Evolutionary conservation across 2,113 vertebrate genomes (phyloP).

Genomic region (Leucoraja erinaceus): DNA sequence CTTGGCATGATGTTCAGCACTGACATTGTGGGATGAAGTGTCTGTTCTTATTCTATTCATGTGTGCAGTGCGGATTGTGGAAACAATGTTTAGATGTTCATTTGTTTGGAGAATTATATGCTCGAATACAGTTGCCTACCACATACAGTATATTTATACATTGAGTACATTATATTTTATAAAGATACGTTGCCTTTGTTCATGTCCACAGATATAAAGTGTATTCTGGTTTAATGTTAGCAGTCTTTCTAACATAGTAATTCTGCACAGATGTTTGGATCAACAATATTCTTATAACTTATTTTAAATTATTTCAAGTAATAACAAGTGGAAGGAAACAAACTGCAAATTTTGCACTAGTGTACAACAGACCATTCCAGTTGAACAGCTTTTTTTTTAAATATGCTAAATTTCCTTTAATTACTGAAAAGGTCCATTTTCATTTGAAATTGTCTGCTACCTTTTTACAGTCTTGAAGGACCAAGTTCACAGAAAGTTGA

Average conservation of each 20-base stretch:
- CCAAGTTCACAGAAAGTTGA: background rate
- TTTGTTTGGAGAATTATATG: background rate
- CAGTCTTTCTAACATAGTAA: background rate
- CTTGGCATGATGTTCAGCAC: too few relatives aligned
- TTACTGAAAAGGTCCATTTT: background rate
- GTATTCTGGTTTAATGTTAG: background rate
- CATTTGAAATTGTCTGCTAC: background rate
- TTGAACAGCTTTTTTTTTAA: background rate
- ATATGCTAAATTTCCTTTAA: background rate
- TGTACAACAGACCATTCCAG: too few relatives aligned
- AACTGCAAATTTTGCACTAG: background rate
- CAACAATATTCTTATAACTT: background rate
- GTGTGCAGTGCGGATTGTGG: background rate
- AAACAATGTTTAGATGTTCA: background rate
- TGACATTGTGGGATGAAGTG: too few relatives aligned
- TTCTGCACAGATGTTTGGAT: background rate
- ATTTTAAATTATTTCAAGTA: background rate
- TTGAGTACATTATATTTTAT: background rate
- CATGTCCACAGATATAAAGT: background rate
- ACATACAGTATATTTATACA: background rate
- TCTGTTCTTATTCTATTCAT: background rate
- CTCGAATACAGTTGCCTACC: background rate
- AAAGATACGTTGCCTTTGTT: background rate
- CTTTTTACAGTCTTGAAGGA: slow-evolving; percentile 64
- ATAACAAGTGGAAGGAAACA: background rate